Percentiles rank a stretch among this genome's conserved stretches.
Evolutionary conservation across 2,113 vertebrate species (phyloP).

Genomic region (Okapia johnstoni): DNA sequence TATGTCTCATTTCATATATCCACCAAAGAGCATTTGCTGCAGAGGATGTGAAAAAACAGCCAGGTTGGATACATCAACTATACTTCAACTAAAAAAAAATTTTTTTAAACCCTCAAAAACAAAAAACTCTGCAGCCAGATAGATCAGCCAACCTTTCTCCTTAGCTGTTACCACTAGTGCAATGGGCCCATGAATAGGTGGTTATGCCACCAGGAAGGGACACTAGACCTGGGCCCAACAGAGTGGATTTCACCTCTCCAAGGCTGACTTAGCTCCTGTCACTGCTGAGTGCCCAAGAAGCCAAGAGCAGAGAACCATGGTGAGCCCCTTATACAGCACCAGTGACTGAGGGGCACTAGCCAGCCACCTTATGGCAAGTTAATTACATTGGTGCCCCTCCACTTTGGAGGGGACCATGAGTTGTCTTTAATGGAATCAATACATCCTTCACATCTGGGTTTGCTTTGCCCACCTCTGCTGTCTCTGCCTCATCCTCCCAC

Average conservation of each 20-base stretch:
- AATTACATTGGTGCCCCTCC: neutral
- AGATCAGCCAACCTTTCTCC: neutral
- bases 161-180: neutral
- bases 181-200: neutral
- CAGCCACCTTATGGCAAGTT: neutral
- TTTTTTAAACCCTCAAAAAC: neutral
- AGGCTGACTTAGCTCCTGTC: neutral
- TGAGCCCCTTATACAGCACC: neutral
- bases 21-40: neutral
- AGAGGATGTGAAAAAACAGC: neutral
- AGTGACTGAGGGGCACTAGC: neutral
- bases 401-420: neutral
- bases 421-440: neutral
- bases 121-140: neutral
- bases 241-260: neutral
- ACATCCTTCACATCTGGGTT: neutral
- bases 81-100: neutral
- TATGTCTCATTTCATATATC: neutral
- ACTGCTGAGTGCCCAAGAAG: neutral
- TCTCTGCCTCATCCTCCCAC: neutral
- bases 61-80: neutral
- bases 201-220: neutral
- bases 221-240: neutral
- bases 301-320: neutral
- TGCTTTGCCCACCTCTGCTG: neutral